phyloP scores from a whole-genome alignment of 2,888 invertebrate species.

The Pocota personata region DNA sequence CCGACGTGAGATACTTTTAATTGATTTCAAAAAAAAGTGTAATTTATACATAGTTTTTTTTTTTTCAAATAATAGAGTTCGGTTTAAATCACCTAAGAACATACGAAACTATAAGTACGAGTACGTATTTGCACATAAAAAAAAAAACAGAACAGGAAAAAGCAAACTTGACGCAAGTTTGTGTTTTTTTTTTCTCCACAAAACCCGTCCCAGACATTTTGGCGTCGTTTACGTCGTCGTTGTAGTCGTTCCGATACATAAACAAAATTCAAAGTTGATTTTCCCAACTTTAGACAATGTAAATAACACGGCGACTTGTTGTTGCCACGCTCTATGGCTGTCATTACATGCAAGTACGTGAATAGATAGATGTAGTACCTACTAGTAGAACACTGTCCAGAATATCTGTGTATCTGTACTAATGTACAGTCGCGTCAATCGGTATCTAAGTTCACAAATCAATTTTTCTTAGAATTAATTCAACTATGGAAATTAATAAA shows the following conservation, averaged over 20 bases:
- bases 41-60: neutral
- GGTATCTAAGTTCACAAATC: neutral
- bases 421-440: neutral
- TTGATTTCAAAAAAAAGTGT: conserved; percentile 45
- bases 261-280: conserved; percentile 56
- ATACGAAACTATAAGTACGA: neutral
- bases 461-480: no score
- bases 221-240: conserved; percentile 61
- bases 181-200: conserved; percentile 43
- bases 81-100: conserved; percentile 1
- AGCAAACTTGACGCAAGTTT: conserved; percentile 38
- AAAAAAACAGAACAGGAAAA: conserved; percentile 23
- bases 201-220: conserved; percentile 71
- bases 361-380: conserved; percentile 50
- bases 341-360: conserved; percentile 49
- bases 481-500: no score
- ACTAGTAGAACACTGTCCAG: conserved; percentile 1
- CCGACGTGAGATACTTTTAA: conserved; percentile 51
- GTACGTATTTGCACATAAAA: conserved; percentile 15
- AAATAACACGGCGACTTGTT: conserved; percentile 70
- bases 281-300: conserved; percentile 63
- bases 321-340: conserved; percentile 56
- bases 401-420: conserved; percentile 30
- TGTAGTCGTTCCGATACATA: conserved; percentile 40
- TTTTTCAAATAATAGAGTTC: conserved; percentile 20